Conservation (phyloP, 2,888 invertebrate genomes). For the Dolichomitus sp. region DNA sequence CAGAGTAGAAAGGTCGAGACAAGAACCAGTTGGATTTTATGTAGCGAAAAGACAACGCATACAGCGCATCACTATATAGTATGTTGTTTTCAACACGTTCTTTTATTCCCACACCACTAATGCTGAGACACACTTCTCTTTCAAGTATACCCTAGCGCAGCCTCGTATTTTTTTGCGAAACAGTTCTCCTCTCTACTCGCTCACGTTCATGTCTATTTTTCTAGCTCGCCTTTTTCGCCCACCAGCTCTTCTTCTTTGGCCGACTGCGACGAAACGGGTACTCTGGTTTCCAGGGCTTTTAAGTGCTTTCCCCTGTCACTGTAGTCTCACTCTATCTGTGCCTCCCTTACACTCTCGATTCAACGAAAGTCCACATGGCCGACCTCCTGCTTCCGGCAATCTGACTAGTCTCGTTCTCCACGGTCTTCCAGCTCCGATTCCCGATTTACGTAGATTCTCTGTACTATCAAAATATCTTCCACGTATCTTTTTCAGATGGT, state of each 20-base stretch:
- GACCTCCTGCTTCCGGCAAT: slow-evolving; percentile 60
- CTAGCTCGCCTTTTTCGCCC: slow-evolving; percentile 45
- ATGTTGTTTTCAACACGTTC: slow-evolving; percentile 37
- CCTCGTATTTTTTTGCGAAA: slow-evolving; percentile 22
- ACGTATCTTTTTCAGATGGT: not conserved
- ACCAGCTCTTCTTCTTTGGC: slow-evolving; percentile 43
- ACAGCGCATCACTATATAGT: slow-evolving; percentile 6
- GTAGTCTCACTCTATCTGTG: slow-evolving; percentile 20
- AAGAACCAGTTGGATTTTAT: slow-evolving; percentile 56
- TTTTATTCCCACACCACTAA: slow-evolving; percentile 13
- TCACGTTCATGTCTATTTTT: slow-evolving; percentile 48
- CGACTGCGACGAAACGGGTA: slow-evolving; percentile 64
- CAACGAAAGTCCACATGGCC: slow-evolving; percentile 44
- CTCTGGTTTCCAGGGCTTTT: slow-evolving; percentile 72
- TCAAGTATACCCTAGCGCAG: not conserved
- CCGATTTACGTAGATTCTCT: slow-evolving; percentile 10
- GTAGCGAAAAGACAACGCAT: slow-evolving; percentile 42
- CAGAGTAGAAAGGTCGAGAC: slow-evolving; percentile 19
- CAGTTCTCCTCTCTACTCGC: slow-evolving; percentile 20
- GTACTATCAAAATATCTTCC: not conserved
- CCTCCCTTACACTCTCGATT: slow-evolving; percentile 1
- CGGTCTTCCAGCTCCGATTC: slow-evolving; percentile 47
- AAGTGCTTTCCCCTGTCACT: slow-evolving; percentile 79
- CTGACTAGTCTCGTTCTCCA: slow-evolving; percentile 46
- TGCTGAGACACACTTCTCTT: slow-evolving; percentile 18